phyloP scores from a whole-genome alignment of 2,888 invertebrate species.

The Xylota sylvarum region DNA sequence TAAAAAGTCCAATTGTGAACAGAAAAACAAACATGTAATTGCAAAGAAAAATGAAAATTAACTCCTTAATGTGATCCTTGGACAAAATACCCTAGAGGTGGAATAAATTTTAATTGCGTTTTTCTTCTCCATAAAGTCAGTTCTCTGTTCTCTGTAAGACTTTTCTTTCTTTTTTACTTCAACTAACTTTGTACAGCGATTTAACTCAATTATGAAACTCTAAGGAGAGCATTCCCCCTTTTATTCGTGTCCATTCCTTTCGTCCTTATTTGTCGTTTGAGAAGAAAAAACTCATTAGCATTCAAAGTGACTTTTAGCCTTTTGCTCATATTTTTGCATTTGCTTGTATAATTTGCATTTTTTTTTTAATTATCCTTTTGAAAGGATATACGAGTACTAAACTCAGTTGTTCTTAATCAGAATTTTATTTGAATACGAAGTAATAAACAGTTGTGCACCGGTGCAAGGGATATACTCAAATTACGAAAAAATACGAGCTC shows the following conservation, averaged over 20 bases:
- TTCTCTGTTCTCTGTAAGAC: background rate
- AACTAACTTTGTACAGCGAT: constrained; percentile 28
- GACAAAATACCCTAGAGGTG: constrained; percentile 50
- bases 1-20: constrained; percentile 49
- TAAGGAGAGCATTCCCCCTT: background rate
- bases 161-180: no score
- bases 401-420: constrained; percentile 13
- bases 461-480: constrained; percentile 40
- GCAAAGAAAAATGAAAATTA: constrained; percentile 60
- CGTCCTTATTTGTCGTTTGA: constrained; percentile 15
- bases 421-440: constrained; percentile 59
- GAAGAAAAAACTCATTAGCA: constrained; percentile 58
- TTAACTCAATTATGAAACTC: constrained; percentile 49
- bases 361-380: constrained; percentile 24
- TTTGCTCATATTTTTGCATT: constrained; percentile 40
- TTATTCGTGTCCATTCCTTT: background rate
- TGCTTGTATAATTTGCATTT: constrained; percentile 25
- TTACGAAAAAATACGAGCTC: constrained; percentile 24
- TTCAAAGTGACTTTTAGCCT: constrained; percentile 55
- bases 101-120: constrained; percentile 71
- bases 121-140: constrained; percentile 53
- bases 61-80: constrained; percentile 66
- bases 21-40: constrained; percentile 56
- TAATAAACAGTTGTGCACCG: constrained; percentile 44
- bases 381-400: constrained; percentile 26